Evolutionary conservation across 2,888 invertebrate species (phyloP), one percentile per base, ranked within the genome.

Genomic region (Tribolium freemani): DNA sequence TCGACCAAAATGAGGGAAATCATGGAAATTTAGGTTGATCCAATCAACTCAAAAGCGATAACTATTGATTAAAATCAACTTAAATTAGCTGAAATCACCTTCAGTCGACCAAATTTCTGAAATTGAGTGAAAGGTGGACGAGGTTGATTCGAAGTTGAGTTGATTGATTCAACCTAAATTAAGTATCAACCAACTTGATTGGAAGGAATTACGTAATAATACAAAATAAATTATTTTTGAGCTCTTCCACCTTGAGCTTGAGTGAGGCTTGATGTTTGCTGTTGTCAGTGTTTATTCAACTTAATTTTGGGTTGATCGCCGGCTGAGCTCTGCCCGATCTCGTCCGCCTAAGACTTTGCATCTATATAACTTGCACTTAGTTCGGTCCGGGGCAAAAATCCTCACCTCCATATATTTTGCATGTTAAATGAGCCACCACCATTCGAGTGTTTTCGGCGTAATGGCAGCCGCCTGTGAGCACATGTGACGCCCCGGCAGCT

Each of bases 381-480:
- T 5, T 16, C 48, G 20, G 8, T 50, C 13, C 51, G 31, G 20
- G 26, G 21, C 61, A 61, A 48, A 21, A 46, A 51, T 67, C 48
- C 48, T 48, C 57, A 20, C 44, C 10, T 56, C 69, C 51, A 11
- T 69, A 64, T 31, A 73, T 71, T 76, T 80, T 74, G 79, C 79
- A 80, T 80, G 75, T 71, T 74, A 80, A 78, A 77, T 81, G 76
- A 78, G 71, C 66, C 76, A 75, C 75, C 76, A 75, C 75, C 78
- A 78, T 79, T 77, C 75, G 74, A 76, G 76, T 56, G 71, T 77
- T 77, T 78, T 77, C 73, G 77, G 78, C 81, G 81, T 83, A 83
- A 84, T 84, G 83, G 83, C 82, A 82, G 83, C 77, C 78, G 78
- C 75, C 80, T 81, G 79, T 77, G 80, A 79, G 78, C 81, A 81